These are phyloP conservation scores for Takifugu ocellatus DNA, from an alignment of 2,797 vertebrate genomes.

Conservation along the genomic window DNA sequence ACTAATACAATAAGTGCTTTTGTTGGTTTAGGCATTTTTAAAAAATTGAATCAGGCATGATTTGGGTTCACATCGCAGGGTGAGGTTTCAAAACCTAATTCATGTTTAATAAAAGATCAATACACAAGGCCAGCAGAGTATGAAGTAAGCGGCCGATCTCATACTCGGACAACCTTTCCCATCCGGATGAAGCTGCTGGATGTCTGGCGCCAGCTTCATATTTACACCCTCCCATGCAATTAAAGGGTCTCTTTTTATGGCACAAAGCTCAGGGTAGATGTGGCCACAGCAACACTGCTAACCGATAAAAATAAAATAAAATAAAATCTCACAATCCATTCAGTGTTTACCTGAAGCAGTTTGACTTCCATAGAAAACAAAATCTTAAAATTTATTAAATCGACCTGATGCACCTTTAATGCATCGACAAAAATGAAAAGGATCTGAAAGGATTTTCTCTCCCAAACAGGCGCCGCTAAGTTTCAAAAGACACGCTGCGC, in stretches of 20 bases:
- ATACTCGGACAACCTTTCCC: conserved; percentile 21
- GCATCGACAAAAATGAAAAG: conserved; percentile 17
- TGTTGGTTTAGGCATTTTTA: conserved; percentile 63
- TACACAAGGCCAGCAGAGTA: conserved; percentile 27
- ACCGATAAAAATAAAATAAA: conserved; percentile 51
- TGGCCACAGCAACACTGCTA: conserved; percentile 44
- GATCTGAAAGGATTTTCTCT: conserved; percentile 41
- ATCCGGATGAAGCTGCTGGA: conserved; percentile 36
- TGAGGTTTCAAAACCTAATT: conserved; percentile 53
- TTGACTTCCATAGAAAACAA: conserved; percentile 59
- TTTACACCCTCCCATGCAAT: conserved; percentile 33
- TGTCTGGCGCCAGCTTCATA: conserved; percentile 43
- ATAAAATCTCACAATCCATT: conserved; percentile 53
- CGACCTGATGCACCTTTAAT: conserved; percentile 55
- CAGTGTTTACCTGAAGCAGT: conserved; percentile 74
- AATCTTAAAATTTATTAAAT: conserved; percentile 50
- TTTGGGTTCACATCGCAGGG: conserved; percentile 57
- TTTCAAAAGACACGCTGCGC: conserved; percentile 19
- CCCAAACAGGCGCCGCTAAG: conserved; percentile 33
- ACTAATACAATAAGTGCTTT: conserved; percentile 70
- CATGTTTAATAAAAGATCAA: conserved; percentile 28
- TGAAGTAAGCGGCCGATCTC: conserved; percentile 40
- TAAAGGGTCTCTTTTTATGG: conserved; percentile 48
- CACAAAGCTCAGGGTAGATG: conserved; percentile 54
- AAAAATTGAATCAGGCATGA: conserved; percentile 45